phyloP scores from a whole-genome alignment of 2,113 vertebrate genomes.

The Gnathonemus longibarbis region DNA sequence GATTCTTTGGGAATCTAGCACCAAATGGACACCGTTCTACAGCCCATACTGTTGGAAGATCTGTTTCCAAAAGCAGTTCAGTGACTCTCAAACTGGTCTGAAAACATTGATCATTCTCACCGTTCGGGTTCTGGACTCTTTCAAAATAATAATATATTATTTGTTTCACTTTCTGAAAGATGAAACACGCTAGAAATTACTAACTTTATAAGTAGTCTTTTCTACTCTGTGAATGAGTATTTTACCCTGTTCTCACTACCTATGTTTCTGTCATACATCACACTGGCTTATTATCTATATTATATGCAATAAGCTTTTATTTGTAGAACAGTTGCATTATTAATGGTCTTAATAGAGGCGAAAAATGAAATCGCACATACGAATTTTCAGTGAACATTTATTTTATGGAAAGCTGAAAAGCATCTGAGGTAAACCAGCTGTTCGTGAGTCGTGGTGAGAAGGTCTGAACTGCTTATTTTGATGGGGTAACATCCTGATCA shows the following conservation, averaged over 20 bases:
- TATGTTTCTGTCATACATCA: not conserved
- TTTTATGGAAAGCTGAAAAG: not conserved
- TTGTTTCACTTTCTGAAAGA: slow-evolving; percentile 18
- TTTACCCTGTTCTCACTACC: not conserved
- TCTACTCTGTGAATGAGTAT: not conserved
- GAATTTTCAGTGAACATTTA: not conserved
- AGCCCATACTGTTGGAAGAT: not conserved
- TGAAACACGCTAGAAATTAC: not conserved
- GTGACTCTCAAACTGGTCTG: not conserved
- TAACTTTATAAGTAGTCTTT: not conserved
- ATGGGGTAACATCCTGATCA: slow-evolving; percentile 1
- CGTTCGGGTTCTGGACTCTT: not conserved
- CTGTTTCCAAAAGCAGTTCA: not conserved
- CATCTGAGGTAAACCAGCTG: slow-evolving; percentile 3
- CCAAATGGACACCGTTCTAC: not conserved
- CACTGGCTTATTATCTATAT: not conserved
- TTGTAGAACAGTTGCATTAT: not conserved
- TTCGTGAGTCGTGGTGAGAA: not conserved
- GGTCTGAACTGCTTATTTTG: slow-evolving; percentile 5
- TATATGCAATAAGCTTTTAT: not conserved
- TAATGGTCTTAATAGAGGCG: not conserved
- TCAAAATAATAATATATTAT: slow-evolving; percentile 1
- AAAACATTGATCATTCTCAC: not conserved
- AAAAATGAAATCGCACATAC: not conserved
- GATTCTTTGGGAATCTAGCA: not conserved